Evolutionary conservation across 1,140 invertebrate species (phyloP).

Genomic region (Pseudoatta argentina): DNA sequence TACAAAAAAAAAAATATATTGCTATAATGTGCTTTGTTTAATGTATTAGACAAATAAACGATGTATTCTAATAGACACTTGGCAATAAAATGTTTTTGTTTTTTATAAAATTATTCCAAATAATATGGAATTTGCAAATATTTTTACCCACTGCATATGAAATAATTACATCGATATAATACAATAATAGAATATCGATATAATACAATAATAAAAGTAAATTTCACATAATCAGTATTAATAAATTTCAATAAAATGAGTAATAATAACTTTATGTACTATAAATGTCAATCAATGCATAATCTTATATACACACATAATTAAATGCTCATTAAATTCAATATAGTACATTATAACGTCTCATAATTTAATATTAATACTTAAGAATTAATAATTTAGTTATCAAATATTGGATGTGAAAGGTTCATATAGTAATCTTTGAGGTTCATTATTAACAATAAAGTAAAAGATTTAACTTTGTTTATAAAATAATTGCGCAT

Average conservation of each 20-base stretch:
- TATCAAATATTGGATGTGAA: not conserved
- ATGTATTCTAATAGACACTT: not conserved
- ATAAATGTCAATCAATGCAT: not conserved
- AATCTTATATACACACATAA: not conserved
- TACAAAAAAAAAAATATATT: not conserved
- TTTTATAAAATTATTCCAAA: constrained; percentile 20
- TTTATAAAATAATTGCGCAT: constrained; percentile 10
- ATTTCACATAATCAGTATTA: not conserved
- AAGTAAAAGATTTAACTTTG: not conserved
- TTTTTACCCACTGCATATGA: constrained; percentile 4
- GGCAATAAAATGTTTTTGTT: constrained; percentile 19
- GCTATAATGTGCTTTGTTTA: constrained; percentile 10
- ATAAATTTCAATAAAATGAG: not conserved
- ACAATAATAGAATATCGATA: not conserved
- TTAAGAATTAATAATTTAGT: not conserved
- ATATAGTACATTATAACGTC: not conserved
- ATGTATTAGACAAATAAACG: not conserved
- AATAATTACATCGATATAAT: constrained; percentile 6
- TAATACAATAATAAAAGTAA: not conserved
- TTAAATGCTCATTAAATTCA: not conserved
- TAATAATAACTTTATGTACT: not conserved
- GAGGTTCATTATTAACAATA: not conserved
- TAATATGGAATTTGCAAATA: constrained; percentile 20
- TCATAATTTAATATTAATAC: not conserved
- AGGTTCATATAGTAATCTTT: not conserved